Conservation (phyloP, 2,113 vertebrate species). For the Todiramphus chloris region DNA sequence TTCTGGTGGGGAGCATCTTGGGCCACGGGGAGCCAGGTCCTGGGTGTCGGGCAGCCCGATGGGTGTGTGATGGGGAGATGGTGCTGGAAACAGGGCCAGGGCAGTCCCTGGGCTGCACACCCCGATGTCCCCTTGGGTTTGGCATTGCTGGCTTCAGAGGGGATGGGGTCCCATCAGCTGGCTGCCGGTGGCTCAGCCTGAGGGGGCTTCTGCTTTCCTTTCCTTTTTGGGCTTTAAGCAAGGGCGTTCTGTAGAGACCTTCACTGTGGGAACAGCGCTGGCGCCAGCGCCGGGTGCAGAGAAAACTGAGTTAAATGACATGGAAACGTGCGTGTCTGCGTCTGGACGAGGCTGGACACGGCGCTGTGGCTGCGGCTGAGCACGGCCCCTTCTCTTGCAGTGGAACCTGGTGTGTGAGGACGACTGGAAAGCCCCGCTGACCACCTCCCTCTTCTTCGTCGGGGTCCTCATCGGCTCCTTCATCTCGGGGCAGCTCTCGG, state of each 20-base stretch:
- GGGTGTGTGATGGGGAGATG: fast-evolving
- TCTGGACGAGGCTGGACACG: fast-evolving
- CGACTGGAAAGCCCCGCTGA: slow-evolving; percentile 83
- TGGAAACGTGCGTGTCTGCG: background rate
- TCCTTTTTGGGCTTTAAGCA: background rate
- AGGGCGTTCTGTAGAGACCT: fast-evolving
- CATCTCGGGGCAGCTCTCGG: slow-evolving; percentile 82
- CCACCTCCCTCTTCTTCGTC: slow-evolving; percentile 81
- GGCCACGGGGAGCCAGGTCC: background rate
- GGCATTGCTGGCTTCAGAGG: background rate
- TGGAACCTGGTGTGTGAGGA: slow-evolving; percentile 85
- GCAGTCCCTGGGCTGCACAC: background rate
- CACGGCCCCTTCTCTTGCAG: slow-evolving; percentile 52
- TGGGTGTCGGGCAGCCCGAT: fast-evolving
- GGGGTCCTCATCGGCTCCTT: slow-evolving; percentile 82
- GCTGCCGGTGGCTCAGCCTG: background rate
- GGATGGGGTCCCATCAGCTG: background rate
- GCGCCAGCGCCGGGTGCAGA: background rate
- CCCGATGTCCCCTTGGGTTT: background rate
- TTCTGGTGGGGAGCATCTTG: background rate
- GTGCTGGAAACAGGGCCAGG: background rate
- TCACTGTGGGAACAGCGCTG: background rate
- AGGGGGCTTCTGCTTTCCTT: background rate
- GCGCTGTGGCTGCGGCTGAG: background rate
- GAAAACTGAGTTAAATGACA: background rate